Evolutionary conservation across 2,888 invertebrate genomes (phyloP).

Genomic region (Mystacides longicornis): DNA sequence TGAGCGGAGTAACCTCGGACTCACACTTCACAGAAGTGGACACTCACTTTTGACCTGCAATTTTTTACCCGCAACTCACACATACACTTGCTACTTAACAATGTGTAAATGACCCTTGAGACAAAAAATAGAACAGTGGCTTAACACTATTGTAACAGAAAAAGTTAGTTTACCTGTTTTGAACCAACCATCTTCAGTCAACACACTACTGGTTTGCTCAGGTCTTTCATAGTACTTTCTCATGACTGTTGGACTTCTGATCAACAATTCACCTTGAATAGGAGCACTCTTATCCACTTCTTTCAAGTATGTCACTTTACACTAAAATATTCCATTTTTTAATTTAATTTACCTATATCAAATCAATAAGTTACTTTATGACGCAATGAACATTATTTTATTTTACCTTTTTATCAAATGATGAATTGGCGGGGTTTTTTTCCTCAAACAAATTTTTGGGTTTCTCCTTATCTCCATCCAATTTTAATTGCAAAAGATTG

Average conservation of each 20-base stretch:
- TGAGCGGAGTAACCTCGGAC: too few relatives aligned
- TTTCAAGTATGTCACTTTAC: conserved; percentile 14
- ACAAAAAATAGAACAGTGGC: too few relatives aligned
- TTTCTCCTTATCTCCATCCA: conserved; percentile 9
- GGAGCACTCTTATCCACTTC: conserved; percentile 22
- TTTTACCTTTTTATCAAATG: conserved; percentile 13
- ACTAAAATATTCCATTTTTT: conserved; percentile 14
- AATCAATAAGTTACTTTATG: background rate
- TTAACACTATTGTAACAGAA: too few relatives aligned
- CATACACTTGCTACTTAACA: too few relatives aligned
- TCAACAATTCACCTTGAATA: conserved; percentile 51
- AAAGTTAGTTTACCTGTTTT: conserved; percentile 59
- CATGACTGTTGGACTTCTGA: conserved; percentile 62
- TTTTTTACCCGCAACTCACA: too few relatives aligned
- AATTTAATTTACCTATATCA: background rate
- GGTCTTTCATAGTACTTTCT: conserved; percentile 72
- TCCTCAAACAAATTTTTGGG: conserved; percentile 16
- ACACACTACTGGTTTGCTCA: conserved; percentile 59
- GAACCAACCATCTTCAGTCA: conserved; percentile 80
- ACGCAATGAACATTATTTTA: background rate
- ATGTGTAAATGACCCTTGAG: too few relatives aligned
- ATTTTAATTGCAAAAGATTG: conserved; percentile 12
- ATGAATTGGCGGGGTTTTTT: background rate
- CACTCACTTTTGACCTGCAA: too few relatives aligned
- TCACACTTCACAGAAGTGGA: too few relatives aligned